A percentile compares a stretch with the other conserved stretches of the same genome.
These are phyloP conservation scores for Penelope pileata DNA, from an alignment of 2,113 vertebrate genomes.

Conservation along the genomic window DNA sequence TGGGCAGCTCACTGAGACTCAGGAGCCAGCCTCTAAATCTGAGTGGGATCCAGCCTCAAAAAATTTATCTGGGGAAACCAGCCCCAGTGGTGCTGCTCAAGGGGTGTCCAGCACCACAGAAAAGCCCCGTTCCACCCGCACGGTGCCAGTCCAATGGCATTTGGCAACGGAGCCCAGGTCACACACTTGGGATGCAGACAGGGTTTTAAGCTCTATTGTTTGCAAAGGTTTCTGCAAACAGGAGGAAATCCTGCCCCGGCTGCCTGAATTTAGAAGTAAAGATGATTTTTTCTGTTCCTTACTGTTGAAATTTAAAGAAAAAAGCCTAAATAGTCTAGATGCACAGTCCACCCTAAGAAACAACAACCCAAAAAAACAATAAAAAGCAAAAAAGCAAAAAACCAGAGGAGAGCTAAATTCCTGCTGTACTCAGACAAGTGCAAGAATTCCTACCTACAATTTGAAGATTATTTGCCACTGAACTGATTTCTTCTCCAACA, in stretches of 20 bases:
- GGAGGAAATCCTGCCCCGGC: background rate
- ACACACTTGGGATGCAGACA: background rate
- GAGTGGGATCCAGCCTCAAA: background rate
- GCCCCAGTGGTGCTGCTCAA: background rate
- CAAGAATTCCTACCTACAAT: background rate
- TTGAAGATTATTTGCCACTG: background rate
- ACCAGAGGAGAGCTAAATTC: background rate
- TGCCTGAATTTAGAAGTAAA: background rate
- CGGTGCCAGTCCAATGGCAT: background rate
- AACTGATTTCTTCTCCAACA: background rate
- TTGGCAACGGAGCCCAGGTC: accelerated
- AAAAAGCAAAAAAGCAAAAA: background rate
- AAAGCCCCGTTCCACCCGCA: accelerated
- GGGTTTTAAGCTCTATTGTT: background rate
- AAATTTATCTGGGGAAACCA: background rate
- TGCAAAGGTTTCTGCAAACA: background rate
- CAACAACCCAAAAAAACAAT: background rate
- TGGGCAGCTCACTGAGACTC: background rate
- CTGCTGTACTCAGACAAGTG: background rate
- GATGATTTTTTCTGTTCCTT: background rate
- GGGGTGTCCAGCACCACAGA: background rate
- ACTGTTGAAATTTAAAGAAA: background rate
- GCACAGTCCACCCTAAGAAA: background rate
- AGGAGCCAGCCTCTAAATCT: background rate
- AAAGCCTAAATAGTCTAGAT: background rate